A percentile compares a stretch with the other conserved stretches of the same genome.
phyloP scores from a whole-genome alignment of 1,140 invertebrate species.

The Trichonephila clavata region DNA sequence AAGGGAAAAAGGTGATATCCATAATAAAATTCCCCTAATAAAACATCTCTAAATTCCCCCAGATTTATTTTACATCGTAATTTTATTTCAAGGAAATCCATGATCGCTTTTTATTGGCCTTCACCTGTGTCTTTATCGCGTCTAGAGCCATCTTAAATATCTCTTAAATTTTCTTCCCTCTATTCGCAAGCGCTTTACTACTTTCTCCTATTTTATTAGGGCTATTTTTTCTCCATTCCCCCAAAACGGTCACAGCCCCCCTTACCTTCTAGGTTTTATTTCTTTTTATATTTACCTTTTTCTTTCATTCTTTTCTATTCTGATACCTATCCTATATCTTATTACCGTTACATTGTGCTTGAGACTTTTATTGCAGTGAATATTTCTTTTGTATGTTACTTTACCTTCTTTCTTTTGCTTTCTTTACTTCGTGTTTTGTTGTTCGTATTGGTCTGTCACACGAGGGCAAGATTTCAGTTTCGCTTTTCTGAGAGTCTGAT shows the following conservation, averaged over 20 bases:
- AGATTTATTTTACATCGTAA: slow-evolving; percentile 73
- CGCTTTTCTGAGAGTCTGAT: not conserved
- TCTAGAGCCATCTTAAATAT: slow-evolving; percentile 65
- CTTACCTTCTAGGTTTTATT: not conserved
- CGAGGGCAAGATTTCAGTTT: not conserved
- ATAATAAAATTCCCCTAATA: slow-evolving; percentile 71
- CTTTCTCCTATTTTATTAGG: slow-evolving; percentile 69
- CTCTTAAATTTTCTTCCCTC: slow-evolving; percentile 69
- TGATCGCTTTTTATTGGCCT: slow-evolving; percentile 72
- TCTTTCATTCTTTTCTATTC: not conserved
- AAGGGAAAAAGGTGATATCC: slow-evolving; percentile 26
- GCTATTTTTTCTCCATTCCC: slow-evolving; percentile 38
- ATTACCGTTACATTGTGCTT: slow-evolving; percentile 67
- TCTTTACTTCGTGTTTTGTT: slow-evolving; percentile 23
- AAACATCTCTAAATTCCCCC: slow-evolving; percentile 66
- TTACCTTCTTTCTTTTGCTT: not conserved
- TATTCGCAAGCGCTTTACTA: slow-evolving; percentile 69
- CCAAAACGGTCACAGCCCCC: not conserved
- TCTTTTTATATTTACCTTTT: not conserved
- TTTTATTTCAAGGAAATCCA: slow-evolving; percentile 73
- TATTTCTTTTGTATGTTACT: slow-evolving; percentile 39
- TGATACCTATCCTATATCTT: slow-evolving; percentile 57
- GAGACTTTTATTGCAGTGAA: slow-evolving; percentile 63
- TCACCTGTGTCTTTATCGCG: slow-evolving; percentile 73
- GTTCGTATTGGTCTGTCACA: not conserved